Base-by-base conservation (phyloP, 2,113 vertebrate genomes). In the Pimephales promelas region DNA sequence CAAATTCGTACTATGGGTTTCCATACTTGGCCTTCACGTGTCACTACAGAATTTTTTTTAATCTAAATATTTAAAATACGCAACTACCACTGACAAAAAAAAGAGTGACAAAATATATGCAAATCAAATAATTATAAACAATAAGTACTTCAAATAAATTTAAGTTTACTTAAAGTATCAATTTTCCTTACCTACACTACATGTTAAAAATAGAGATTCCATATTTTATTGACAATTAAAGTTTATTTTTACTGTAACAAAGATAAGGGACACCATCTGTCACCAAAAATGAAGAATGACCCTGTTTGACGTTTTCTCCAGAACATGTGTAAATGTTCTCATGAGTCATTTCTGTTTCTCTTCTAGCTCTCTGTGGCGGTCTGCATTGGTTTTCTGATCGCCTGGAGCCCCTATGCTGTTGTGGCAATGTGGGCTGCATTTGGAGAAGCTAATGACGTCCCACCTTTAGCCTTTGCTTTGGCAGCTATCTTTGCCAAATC, bases 371-470 rank as follows among this genome's bases (percentile, higher is more conserved):
- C 94, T 11, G 0, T 93, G 2, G 90, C 94, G 0, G 93, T 94
- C 54, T 95, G 93, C 86, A 90, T 93, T 75, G 93, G 94, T 0
- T 94, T 94, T 78, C 89, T 94, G 85, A 84, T 86, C 1, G 93
- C 94, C 62, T 94, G 94, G 94, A 94, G 91, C 11, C 94, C 94
- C 3, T 94, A 94, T 0, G 92, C 94, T 0, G 10, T 93, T 3
- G 9, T 93, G 0, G 91, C 93, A 8, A 91, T 94, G 72, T 93
- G 92, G 92, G 88, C 92, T 0, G 89, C 87, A 2, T 90, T 94
- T 0, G 88, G 91, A 0, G 88, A 90, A 0, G 18, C 89, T 70
- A 49, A 81, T 61, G 83, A 62, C n/a, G 88, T 94, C 68, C 93
- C 93, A 0, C 89, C 85, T 0, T 62, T 94, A 71, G 92, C 91